Evolutionary conservation across 2,888 invertebrate species (phyloP).

Genomic region (Chymomyza amoena): DNA sequence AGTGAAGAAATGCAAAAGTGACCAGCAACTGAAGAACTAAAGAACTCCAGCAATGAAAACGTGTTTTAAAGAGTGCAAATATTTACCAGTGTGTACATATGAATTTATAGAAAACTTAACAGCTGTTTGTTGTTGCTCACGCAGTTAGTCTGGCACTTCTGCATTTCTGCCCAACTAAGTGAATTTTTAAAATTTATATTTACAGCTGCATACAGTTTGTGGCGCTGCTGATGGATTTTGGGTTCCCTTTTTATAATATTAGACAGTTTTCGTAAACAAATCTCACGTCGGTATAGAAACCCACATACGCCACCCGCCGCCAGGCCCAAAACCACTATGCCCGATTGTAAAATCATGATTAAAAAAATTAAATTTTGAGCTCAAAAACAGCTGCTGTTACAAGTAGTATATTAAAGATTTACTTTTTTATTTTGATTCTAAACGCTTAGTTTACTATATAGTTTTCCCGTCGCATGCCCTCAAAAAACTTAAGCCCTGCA

Average conservation of each 20-base stretch:
- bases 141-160: too few species aligned
- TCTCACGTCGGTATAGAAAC: constrained; percentile 52
- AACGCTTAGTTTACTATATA: neutral
- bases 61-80: too few species aligned
- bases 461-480: constrained; percentile 83
- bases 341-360: too few species aligned
- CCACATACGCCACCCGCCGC: constrained; percentile 54
- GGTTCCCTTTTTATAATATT: constrained; percentile 46
- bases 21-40: too few species aligned
- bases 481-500: constrained; percentile 93
- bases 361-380: neutral
- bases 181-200: neutral
- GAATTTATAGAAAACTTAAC: too few species aligned
- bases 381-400: neutral
- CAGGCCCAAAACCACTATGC: constrained; percentile 18
- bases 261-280: constrained; percentile 39
- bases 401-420: neutral
- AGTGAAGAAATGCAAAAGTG: too few species aligned
- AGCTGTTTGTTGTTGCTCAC: too few species aligned
- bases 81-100: too few species aligned
- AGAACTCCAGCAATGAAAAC: too few species aligned
- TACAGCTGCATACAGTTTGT: constrained; percentile 52
- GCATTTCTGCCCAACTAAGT: too few species aligned
- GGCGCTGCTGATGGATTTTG: constrained; percentile 49
- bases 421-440: neutral